These are phyloP conservation scores for Boulengeromyrus knoepffleri DNA, from an alignment of 2,113 vertebrate genomes.

Conservation along the genomic window DNA sequence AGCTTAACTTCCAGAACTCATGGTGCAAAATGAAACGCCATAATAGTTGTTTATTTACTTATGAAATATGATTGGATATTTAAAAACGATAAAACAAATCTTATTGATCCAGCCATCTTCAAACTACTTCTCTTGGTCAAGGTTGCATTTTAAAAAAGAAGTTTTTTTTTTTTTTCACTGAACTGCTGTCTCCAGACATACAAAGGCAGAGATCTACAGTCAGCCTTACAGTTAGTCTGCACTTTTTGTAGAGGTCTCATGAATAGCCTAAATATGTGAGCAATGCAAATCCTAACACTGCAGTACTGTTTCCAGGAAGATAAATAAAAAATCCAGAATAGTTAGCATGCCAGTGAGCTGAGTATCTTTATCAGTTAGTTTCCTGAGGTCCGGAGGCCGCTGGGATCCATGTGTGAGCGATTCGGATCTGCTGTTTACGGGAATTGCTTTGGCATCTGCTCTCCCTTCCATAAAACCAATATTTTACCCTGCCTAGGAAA, in stretches of 20 bases:
- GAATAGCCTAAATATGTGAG: background rate
- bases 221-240: background rate
- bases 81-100: background rate
- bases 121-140: background rate
- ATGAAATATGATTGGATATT: background rate
- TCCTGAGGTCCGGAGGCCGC: background rate
- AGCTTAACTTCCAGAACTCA: background rate
- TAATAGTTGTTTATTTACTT: background rate
- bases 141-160: background rate
- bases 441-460: conserved; percentile 7
- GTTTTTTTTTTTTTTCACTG: background rate
- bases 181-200: background rate
- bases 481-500: background rate
- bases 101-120: background rate
- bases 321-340: background rate
- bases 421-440: background rate
- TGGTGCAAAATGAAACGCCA: background rate
- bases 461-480: background rate
- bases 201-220: background rate
- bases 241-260: background rate
- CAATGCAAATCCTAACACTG: background rate
- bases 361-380: background rate
- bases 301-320: background rate
- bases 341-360: conserved; percentile 6
- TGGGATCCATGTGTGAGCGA: background rate